phyloP scores from a whole-genome alignment of 2,888 invertebrate genomes.

The Meghimatium bilineatum region DNA sequence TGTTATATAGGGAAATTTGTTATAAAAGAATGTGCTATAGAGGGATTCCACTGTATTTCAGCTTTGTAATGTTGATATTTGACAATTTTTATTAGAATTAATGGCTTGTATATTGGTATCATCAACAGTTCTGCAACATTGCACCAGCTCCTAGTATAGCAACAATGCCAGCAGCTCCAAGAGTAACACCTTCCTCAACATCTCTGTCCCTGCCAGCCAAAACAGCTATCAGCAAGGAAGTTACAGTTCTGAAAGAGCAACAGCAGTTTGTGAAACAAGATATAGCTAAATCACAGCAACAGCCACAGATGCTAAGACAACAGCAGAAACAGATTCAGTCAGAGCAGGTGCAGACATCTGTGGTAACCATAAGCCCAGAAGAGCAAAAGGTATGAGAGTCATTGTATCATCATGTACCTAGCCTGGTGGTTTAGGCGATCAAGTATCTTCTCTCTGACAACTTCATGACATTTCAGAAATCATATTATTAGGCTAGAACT shows the following conservation, averaged over 20 bases:
- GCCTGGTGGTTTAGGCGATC: no score
- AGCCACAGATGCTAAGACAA: conserved; percentile 19
- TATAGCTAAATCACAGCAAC: conserved; percentile 11
- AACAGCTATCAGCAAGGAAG: conserved; percentile 6
- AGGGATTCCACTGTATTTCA: no score
- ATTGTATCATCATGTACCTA: not conserved
- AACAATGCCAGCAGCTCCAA: not conserved
- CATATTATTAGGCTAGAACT: no score
- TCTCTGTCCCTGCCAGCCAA: not conserved
- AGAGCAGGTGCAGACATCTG: not conserved
- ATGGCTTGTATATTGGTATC: not conserved
- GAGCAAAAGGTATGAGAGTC: conserved; percentile 29
- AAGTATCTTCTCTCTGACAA: no score
- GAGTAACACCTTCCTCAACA: not conserved
- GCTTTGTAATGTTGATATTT: not conserved
- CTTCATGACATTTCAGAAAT: no score
- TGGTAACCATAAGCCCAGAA: conserved; percentile 3
- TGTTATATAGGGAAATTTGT: no score
- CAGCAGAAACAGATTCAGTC: conserved; percentile 1
- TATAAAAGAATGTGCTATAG: no score
- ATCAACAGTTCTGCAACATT: conserved; percentile 43
- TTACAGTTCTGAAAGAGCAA: not conserved
- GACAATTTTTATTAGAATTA: not conserved
- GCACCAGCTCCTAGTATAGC: conserved; percentile 37
- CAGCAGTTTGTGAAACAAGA: not conserved